phyloP scores from a whole-genome alignment of 1,140 invertebrate genomes.

The Zaprionus capensis region DNA sequence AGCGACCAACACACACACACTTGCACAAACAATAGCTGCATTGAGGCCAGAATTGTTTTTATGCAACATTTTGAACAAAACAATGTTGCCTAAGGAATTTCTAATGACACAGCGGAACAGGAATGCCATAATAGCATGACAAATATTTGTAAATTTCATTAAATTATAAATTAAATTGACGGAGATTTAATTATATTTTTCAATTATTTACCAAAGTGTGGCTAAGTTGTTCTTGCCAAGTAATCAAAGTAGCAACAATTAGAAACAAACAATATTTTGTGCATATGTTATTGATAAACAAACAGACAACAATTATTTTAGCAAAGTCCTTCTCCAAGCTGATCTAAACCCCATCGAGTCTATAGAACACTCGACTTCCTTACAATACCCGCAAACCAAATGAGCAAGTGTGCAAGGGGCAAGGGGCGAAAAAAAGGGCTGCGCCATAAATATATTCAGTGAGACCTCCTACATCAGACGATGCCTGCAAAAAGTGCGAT shows the following conservation, averaged over 20 bases:
- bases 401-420: background rate
- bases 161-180: background rate
- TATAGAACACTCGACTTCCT: background rate
- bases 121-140: background rate
- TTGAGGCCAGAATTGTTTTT: constrained; percentile 24
- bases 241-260: too few species aligned
- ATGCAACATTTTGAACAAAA: constrained; percentile 27
- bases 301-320: background rate
- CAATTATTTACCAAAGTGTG: too few species aligned
- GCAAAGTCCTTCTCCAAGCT: background rate
- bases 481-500: background rate
- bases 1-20: constrained; percentile 15
- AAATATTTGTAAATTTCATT: background rate
- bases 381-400: background rate
- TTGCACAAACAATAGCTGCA: background rate
- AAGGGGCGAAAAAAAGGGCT: constrained; percentile 26
- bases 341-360: background rate
- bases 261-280: too few species aligned
- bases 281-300: too few species aligned
- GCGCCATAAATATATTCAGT: constrained; percentile 46
- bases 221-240: too few species aligned
- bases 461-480: background rate
- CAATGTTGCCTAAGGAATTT: background rate
- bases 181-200: too few species aligned
- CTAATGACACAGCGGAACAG: constrained; percentile 10